Base-by-base conservation (phyloP, 2,888 invertebrate species). In the Cephalotes varians region DNA sequence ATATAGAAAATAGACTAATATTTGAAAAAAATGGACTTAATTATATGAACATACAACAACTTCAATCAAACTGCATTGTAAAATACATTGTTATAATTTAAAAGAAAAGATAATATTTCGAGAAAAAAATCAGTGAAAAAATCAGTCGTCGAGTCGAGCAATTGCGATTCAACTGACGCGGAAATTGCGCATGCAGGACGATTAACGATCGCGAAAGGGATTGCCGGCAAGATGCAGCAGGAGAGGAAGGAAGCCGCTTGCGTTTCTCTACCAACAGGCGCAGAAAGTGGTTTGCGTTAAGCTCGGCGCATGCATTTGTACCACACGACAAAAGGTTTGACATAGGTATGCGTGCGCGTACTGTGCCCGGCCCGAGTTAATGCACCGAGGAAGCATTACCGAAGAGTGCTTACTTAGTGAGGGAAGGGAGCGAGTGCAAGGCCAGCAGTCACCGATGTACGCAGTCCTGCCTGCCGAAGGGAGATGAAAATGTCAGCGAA, bases 351-450 rank as follows among this genome's bases (percentile, higher is more conserved):
- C 72, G 71, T 84, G 88, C 64, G 51, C 37, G 51, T 58, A 28
- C 31, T 62, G 25, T 6, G 51, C 9, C 15, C 18, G 40, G 86
- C 85, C 87, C 89, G 86, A 91, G 92, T 93, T 93, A 93, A 93
- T 93, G 93, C 91, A 93, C 92, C 92, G 91, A 91, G 92, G 91
- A 92, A 92, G 87, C 91, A 93, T 93, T 93, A 93, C 90, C 89
- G 90, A 40, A 87, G 87, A 91, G 91, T 91, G 91, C 91, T 92
- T 87, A 86, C 88, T 7, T 15, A 86, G 86, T 84, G 87, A 81
- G 88, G 77, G 89, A 85, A 87, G 84, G 87, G 25, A 90, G 87
- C 86, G 83, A 71, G 62, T 79, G 81, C 81, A 76, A 82, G 73
- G 64, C 83, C 80, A 58, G 44, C 73, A 79, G 82, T 85, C 82